phyloP scores from a whole-genome alignment of 2,797 vertebrate genomes.

The Neosilurus hyrtlii region DNA sequence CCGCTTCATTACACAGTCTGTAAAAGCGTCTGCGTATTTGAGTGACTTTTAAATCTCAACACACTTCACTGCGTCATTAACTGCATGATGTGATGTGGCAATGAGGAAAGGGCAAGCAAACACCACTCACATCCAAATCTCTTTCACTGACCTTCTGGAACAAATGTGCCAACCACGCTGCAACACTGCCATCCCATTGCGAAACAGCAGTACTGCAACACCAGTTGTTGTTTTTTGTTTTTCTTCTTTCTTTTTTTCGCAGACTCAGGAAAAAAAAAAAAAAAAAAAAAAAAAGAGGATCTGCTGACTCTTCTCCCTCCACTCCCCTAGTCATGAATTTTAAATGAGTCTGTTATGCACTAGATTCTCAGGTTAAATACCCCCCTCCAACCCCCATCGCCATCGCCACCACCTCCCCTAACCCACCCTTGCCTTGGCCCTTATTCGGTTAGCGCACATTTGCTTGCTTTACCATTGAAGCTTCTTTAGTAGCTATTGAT shows the following conservation, averaged over 20 bases:
- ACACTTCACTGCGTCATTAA: constrained; percentile 57
- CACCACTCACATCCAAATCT: constrained; percentile 48
- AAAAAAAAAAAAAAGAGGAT: not conserved
- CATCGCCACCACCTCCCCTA: not conserved
- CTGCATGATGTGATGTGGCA: constrained; percentile 53
- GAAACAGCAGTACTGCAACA: not conserved
- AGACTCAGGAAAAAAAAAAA: constrained; percentile 26
- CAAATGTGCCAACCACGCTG: not conserved
- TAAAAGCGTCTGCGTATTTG: constrained; percentile 38
- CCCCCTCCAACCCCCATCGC: too few relatives aligned
- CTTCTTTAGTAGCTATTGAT: constrained; percentile 19
- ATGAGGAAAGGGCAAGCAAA: constrained; percentile 54
- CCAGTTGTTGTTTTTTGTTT: not conserved
- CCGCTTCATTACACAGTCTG: constrained; percentile 22
- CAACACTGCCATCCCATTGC: constrained; percentile 9
- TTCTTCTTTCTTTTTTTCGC: not conserved
- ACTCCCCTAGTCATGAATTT: constrained; percentile 43
- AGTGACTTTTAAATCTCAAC: constrained; percentile 55
- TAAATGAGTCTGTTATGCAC: constrained; percentile 42
- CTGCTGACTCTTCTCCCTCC: constrained; percentile 37
- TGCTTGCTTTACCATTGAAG: constrained; percentile 15
- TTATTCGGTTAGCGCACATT: constrained; percentile 21
- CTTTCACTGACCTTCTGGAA: constrained; percentile 51
- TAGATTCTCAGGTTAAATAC: constrained; percentile 38
- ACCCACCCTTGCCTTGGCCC: not conserved